Percentiles rank a stretch among this genome's conserved stretches.
phyloP scores from a whole-genome alignment of 92 coral and sea anemone species.

The Umimayanthus chanpuru region DNA sequence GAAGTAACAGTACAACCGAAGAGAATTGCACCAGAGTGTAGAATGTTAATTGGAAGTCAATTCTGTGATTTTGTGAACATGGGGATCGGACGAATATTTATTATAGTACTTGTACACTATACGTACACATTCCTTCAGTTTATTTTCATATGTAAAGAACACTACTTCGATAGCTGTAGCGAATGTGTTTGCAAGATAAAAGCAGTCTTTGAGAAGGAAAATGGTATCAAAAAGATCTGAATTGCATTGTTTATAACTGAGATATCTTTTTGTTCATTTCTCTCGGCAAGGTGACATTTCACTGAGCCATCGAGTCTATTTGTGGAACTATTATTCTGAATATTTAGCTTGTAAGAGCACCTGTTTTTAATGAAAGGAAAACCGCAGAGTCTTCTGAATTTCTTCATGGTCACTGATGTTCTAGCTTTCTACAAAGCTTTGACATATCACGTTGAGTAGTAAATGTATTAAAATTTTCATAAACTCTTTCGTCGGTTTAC shows the following conservation, averaged over 20 bases:
- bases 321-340: conserved; percentile 29
- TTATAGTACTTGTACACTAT: background rate
- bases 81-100: background rate
- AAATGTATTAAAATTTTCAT: background rate
- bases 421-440: background rate
- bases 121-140: conserved; percentile 5
- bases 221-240: conserved; percentile 13
- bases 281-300: background rate
- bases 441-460: background rate
- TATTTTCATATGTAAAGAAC: background rate
- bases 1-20: background rate
- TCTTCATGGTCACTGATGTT: background rate
- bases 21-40: background rate
- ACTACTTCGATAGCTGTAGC: background rate
- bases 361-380: conserved; percentile 6
- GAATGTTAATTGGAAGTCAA: background rate
- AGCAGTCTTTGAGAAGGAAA: background rate
- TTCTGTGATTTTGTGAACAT: background rate
- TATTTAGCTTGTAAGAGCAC: conserved; percentile 12
- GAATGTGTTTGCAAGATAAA: background rate
- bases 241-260: background rate
- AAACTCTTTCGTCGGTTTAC: background rate
- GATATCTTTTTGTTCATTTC: conserved; percentile 10
- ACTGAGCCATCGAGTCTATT: background rate
- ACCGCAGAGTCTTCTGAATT: conserved; percentile 13